phyloP scores from a whole-genome alignment of 1,140 invertebrate species.

The Drosophila kanapiae region DNA sequence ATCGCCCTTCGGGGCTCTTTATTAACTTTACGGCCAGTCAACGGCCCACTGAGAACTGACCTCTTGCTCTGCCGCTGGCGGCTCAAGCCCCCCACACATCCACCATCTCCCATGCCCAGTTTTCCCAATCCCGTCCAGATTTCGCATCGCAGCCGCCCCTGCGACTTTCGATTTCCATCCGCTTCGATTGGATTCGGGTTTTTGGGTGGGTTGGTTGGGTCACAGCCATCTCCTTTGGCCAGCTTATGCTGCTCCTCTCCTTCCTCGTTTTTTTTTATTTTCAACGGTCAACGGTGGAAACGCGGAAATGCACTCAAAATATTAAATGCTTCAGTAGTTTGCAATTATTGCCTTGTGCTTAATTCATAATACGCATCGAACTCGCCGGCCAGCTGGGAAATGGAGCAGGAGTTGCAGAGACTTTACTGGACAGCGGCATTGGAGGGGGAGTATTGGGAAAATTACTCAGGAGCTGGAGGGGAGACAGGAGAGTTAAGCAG shows the following conservation, averaged over 20 bases:
- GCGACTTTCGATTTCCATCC: constrained; percentile 74
- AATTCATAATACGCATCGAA: constrained; percentile 73
- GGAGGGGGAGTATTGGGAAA: neutral
- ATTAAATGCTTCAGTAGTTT: constrained; percentile 83
- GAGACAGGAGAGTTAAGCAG: neutral
- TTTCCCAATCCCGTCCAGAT: constrained; percentile 9
- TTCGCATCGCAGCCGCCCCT: constrained; percentile 5
- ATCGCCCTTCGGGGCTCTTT: constrained; percentile 70
- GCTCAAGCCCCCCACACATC: constrained; percentile 1
- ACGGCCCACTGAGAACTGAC: constrained; percentile 33
- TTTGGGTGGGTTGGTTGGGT: neutral
- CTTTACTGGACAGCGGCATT: neutral
- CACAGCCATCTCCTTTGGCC: neutral
- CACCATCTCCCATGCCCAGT: neutral
- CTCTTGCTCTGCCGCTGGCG: constrained; percentile 16
- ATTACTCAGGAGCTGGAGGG: neutral
- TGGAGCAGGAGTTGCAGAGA: constrained; percentile 1
- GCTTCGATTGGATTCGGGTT: constrained; percentile 49
- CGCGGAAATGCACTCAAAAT: constrained; percentile 83
- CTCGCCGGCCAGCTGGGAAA: constrained; percentile 18
- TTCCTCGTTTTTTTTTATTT: neutral
- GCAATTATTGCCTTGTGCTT: constrained; percentile 79
- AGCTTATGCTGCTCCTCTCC: constrained; percentile 15
- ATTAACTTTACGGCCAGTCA: constrained; percentile 76
- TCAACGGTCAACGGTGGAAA: constrained; percentile 36